Conservation (phyloP, 2,113 vertebrate genomes). For the Strigops habroptila region DNA sequence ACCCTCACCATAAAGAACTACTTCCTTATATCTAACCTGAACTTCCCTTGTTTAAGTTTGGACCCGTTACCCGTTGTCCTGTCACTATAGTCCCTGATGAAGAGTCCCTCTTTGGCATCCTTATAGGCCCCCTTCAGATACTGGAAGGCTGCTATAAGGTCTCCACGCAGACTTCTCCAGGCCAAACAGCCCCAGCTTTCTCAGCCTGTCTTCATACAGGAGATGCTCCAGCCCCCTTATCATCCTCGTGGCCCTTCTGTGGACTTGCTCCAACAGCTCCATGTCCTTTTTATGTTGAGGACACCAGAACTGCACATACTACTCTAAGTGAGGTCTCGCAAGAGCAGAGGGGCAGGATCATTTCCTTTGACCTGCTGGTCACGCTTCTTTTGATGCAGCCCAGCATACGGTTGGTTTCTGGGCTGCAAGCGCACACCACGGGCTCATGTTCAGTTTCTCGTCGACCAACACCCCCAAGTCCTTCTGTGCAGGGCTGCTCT, state of each 20-base stretch:
- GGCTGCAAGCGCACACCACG: too few species aligned
- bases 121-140: neutral
- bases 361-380: too few species aligned
- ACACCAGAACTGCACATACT: too few species aligned
- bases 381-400: too few species aligned
- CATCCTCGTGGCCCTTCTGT: neutral
- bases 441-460: too few species aligned
- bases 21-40: neutral
- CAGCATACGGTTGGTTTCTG: too few species aligned
- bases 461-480: too few species aligned
- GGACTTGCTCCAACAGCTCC: neutral
- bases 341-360: too few species aligned
- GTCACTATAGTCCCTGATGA: neutral
- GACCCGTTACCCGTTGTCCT: neutral
- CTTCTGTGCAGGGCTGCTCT: too few species aligned
- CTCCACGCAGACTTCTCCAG: neutral
- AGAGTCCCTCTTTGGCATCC: neutral
- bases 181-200: neutral
- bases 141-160: neutral
- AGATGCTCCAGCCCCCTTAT: neutral
- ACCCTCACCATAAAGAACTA: neutral
- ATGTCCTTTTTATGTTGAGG: too few species aligned
- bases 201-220: neutral
- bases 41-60: too few species aligned
- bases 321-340: too few species aligned